Percentiles rank a stretch among this genome's conserved stretches.
phyloP scores from a whole-genome alignment of 2,797 vertebrate species.

The Triplophysa bombifrons region DNA sequence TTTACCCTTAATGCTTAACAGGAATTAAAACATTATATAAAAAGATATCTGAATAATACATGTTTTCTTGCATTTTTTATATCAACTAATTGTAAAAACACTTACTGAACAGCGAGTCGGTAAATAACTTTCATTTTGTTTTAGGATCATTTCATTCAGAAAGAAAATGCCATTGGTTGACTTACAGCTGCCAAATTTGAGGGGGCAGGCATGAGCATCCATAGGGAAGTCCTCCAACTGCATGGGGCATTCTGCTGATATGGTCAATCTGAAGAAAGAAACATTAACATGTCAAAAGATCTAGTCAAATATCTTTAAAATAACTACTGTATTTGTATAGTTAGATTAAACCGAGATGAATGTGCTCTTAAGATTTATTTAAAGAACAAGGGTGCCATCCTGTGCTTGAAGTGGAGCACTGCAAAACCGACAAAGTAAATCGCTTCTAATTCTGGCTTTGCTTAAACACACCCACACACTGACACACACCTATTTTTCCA shows the following conservation, averaged over 20 bases:
- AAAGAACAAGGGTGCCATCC: constrained; percentile 58
- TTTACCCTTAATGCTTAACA: not conserved
- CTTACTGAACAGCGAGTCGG: no score
- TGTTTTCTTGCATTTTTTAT: not conserved
- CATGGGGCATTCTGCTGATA: constrained; percentile 98
- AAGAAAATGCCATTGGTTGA: constrained; percentile 57
- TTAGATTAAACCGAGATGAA: not conserved
- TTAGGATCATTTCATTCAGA: no score
- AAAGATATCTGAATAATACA: not conserved
- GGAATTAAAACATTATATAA: not conserved
- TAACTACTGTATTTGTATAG: constrained; percentile 1
- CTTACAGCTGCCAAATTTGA: constrained; percentile 99
- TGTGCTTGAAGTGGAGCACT: constrained; percentile 43
- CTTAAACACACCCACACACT: constrained; percentile 12
- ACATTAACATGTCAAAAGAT: constrained; percentile 15
- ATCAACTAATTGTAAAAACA: not conserved
- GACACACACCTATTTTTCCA: not conserved
- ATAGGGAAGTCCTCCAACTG: constrained; percentile 98
- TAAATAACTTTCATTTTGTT: no score
- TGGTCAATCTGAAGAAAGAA: constrained; percentile 84
- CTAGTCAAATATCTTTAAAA: not conserved
- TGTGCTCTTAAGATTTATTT: constrained; percentile 26
- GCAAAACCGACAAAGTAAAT: constrained; percentile 34
- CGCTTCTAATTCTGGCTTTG: constrained; percentile 30
- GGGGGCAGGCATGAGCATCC: constrained; percentile 96